Percentiles rank a stretch among this genome's conserved stretches.
Evolutionary conservation across 2,888 invertebrate species (phyloP).

Genomic region (Lycophotia porphyrea): DNA sequence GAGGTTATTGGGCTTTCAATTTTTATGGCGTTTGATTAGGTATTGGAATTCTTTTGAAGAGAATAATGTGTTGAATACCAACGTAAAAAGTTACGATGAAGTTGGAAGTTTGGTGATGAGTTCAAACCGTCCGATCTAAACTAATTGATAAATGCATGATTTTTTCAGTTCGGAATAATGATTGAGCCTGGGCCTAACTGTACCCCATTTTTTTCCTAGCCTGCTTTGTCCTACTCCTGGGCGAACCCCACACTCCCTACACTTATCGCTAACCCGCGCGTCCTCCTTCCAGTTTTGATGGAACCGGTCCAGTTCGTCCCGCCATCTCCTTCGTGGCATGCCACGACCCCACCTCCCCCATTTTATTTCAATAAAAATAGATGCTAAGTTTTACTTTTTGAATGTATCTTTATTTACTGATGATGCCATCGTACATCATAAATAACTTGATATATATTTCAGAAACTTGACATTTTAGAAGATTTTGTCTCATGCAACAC

Average conservation of each 20-base stretch:
- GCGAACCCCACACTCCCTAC: no score
- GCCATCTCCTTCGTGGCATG: no score
- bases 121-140: neutral
- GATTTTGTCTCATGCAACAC: neutral
- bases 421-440: neutral
- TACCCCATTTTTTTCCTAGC: no score
- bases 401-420: neutral
- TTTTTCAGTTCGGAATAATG: neutral
- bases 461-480: neutral
- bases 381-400: neutral
- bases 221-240: no score
- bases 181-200: neutral
- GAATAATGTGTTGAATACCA: neutral
- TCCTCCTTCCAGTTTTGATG: neutral
- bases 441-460: neutral
- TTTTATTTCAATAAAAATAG: neutral
- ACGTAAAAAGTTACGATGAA: neutral
- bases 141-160: neutral
- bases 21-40: slow-evolving; percentile 25
- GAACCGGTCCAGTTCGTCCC: neutral
- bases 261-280: neutral
- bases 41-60: slow-evolving; percentile 7
- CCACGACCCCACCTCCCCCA: no score
- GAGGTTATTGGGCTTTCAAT: neutral
- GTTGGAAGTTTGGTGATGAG: neutral